phyloP scores from a whole-genome alignment of 2,113 vertebrate genomes.

The Tretioscincus oriximinensis region DNA sequence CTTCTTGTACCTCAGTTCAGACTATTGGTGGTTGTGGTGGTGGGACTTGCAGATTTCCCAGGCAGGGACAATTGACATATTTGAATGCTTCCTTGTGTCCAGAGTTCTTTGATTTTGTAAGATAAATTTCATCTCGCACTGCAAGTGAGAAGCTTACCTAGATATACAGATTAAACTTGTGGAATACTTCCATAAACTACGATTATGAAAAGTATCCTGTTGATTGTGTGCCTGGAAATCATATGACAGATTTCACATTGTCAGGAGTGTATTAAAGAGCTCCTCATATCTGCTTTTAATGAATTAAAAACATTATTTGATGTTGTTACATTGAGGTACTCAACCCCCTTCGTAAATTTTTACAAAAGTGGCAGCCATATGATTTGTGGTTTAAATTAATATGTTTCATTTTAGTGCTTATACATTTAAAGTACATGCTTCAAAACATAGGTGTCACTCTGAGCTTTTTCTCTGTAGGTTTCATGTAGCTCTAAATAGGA shows the following conservation, averaged over 20 bases:
- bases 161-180: not conserved
- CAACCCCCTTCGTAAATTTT: not conserved
- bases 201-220: not conserved
- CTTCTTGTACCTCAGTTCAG: not conserved
- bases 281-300: not conserved
- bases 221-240: not conserved
- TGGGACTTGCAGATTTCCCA: too few relatives aligned
- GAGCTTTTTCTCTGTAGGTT: too few relatives aligned
- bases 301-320: too few relatives aligned
- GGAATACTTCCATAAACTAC: not conserved
- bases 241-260: not conserved
- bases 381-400: not conserved
- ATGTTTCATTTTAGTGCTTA: too few relatives aligned
- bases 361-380: not conserved
- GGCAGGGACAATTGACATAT: not conserved
- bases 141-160: not conserved
- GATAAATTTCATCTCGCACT: not conserved
- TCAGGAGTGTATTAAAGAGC: not conserved
- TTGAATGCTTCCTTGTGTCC: not conserved
- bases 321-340: too few relatives aligned
- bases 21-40: too few relatives aligned
- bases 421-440: too few relatives aligned
- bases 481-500: too few relatives aligned
- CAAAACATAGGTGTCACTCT: too few relatives aligned
- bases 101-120: not conserved